These are phyloP conservation scores for Phyto melanocephala DNA, from an alignment of 2,888 invertebrate species.

Conservation along the genomic window DNA sequence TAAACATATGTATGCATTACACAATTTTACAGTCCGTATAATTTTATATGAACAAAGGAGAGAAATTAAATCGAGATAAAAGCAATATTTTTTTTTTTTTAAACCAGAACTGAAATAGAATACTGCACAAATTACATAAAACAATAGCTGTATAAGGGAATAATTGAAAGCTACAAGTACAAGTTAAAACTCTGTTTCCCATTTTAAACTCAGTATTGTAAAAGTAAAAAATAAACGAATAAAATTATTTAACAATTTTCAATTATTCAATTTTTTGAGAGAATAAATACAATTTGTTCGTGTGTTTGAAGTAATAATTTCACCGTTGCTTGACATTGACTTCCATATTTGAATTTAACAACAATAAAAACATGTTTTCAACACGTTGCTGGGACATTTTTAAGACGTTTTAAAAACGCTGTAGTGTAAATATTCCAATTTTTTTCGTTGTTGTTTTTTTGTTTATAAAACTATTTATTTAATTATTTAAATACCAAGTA, in stretches of 20 bases:
- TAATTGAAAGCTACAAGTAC: neutral
- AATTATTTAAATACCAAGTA: neutral
- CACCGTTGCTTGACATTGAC: slow-evolving; percentile 64
- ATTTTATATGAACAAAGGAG: slow-evolving; percentile 16
- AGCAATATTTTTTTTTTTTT: neutral
- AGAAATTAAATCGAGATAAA: neutral
- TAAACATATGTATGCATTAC: no score
- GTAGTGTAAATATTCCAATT: slow-evolving; percentile 5
- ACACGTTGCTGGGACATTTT: slow-evolving; percentile 43
- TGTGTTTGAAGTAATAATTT: slow-evolving; percentile 49
- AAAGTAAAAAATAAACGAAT: neutral
- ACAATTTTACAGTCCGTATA: slow-evolving; percentile 11
- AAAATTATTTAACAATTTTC: slow-evolving; percentile 9
- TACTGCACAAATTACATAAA: neutral
- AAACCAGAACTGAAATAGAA: neutral
- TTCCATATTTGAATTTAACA: slow-evolving; percentile 55
- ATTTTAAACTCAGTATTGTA: neutral
- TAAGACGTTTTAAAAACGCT: slow-evolving; percentile 2
- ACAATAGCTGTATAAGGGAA: slow-evolving; percentile 24
- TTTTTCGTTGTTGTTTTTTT: slow-evolving; percentile 26
- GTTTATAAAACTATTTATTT: neutral
- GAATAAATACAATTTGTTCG: neutral
- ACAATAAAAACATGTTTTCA: slow-evolving; percentile 52
- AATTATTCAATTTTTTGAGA: slow-evolving; percentile 1
- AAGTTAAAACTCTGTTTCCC: neutral